These are phyloP conservation scores for Lordiphosa collinella DNA, from an alignment of 1,140 invertebrate species.

Conservation along the genomic window DNA sequence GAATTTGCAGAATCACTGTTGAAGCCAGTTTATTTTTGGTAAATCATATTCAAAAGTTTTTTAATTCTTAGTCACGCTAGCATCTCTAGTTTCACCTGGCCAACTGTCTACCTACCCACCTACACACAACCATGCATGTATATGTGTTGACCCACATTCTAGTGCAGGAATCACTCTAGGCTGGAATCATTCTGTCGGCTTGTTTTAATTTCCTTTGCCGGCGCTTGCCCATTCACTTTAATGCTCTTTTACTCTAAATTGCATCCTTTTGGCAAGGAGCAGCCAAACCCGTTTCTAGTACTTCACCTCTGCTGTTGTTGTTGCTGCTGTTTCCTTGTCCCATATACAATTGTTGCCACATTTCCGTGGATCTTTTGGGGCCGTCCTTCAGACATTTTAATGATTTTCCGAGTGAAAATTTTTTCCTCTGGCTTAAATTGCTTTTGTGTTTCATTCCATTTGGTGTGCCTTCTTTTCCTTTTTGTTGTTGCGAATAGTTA, in stretches of 20 bases:
- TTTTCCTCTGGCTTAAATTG: constrained; percentile 65
- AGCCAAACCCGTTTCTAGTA: constrained; percentile 13
- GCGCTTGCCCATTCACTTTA: constrained; percentile 56
- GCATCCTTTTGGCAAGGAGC: constrained; percentile 52
- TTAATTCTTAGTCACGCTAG: not conserved
- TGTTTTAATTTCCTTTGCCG: constrained; percentile 64
- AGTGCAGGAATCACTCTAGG: constrained; percentile 4
- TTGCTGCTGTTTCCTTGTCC: constrained; percentile 42
- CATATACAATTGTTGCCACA: constrained; percentile 66
- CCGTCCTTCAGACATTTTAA: constrained; percentile 67
- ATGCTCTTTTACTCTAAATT: constrained; percentile 66
- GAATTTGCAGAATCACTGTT: no score
- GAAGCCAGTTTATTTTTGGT: no score
- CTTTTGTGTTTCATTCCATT: constrained; percentile 25
- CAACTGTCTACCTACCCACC: not conserved
- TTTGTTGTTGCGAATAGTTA: constrained; percentile 59
- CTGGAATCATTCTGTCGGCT: constrained; percentile 24
- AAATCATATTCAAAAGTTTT: no score
- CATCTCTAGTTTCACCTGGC: constrained; percentile 11
- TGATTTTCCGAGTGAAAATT: constrained; percentile 69
- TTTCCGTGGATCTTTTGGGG: constrained; percentile 52
- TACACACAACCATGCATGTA: constrained; percentile 10
- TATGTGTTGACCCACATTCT: constrained; percentile 53
- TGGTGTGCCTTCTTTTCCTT: constrained; percentile 25
- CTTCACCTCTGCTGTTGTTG: constrained; percentile 8